Base-by-base conservation (phyloP, 1,140 invertebrate species). In the Manduca sexta region DNA sequence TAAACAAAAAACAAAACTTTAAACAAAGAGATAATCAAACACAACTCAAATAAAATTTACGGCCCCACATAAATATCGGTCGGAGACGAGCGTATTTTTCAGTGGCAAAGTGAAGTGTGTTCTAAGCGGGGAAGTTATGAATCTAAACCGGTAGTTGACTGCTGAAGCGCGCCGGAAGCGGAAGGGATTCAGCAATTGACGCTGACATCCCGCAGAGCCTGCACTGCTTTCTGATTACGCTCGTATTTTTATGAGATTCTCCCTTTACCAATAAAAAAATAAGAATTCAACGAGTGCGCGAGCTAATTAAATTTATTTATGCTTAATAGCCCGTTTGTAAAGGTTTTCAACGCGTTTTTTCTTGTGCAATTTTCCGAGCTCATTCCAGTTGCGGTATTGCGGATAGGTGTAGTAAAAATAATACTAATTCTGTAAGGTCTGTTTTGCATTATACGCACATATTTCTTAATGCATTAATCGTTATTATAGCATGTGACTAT, bases 161-260 rank as follows among this genome's bases (percentile, higher is more conserved):
- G 58, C 52, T 60, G 58, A 58, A 49, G 45, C 47, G 46, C 38
- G 45, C 69, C 63, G 72, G 74, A 82, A 76, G 43, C 73, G 75
- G 75, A 79, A 73, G 64, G 62, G 67, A 78, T 71, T 60, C 72
- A 71, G 70, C 70, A 69, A 70, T 65, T 63, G 68, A 64, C 63
- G 56, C 62, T 49, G 57, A 48, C 62, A 38, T 62, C 68, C 70
- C 65, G 69, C 52, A 38, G 69, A 45, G 42, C 10, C 26, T 13
- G 43, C 30, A 45, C 13, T 34, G 35, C 41, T 31, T 43, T 46
- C 39, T 47, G 43, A 46, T 45, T 46, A 44, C 34, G 37, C 45
- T 14, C 41, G 40, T 42, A 52, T 57, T 57, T 55, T 52, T 52
- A 44, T 17, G 26, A 26, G 39, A 50, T 17, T 40, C 38, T 18